These are phyloP conservation scores for Dryococelus australis DNA, from an alignment of 2,888 invertebrate genomes.

Conservation along the genomic window DNA sequence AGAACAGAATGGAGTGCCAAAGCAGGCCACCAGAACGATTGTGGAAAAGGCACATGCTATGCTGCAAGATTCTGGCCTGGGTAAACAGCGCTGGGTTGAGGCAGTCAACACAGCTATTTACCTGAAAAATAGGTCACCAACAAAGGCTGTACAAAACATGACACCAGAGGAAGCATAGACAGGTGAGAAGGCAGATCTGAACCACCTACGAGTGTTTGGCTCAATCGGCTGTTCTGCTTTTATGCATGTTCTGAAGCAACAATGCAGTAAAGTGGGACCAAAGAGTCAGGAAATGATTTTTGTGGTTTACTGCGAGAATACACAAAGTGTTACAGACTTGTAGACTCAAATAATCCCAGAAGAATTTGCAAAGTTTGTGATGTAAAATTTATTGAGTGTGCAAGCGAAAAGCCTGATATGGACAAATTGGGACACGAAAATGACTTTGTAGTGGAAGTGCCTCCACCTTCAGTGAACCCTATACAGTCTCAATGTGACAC, in stretches of 20 bases:
- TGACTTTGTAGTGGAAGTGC: too few species aligned
- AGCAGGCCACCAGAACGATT: too few species aligned
- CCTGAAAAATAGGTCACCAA: slow-evolving; percentile 47
- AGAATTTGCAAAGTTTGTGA: too few species aligned
- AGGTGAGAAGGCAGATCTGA: slow-evolving; percentile 31
- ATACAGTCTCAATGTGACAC: too few species aligned
- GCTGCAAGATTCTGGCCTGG: neutral
- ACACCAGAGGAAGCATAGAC: slow-evolving; percentile 36
- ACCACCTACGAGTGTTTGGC: slow-evolving; percentile 35
- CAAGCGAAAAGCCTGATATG: too few species aligned
- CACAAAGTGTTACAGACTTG: too few species aligned
- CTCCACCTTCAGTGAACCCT: too few species aligned
- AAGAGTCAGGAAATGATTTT: slow-evolving; percentile 40
- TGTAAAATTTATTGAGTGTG: too few species aligned
- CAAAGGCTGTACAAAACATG: slow-evolving; percentile 39
- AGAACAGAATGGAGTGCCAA: slow-evolving; percentile 54
- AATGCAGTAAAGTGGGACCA: slow-evolving; percentile 42
- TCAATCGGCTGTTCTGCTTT: slow-evolving; percentile 39
- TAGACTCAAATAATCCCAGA: too few species aligned
- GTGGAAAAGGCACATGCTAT: slow-evolving; percentile 47
- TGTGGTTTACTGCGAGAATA: slow-evolving; percentile 44
- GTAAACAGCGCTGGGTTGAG: slow-evolving; percentile 44
- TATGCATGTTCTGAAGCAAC: slow-evolving; percentile 41
- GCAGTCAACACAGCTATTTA: slow-evolving; percentile 45
- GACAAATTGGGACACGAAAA: too few species aligned